Base-by-base conservation (phyloP, 2,888 invertebrate species). In the Itoplectis maculator region DNA sequence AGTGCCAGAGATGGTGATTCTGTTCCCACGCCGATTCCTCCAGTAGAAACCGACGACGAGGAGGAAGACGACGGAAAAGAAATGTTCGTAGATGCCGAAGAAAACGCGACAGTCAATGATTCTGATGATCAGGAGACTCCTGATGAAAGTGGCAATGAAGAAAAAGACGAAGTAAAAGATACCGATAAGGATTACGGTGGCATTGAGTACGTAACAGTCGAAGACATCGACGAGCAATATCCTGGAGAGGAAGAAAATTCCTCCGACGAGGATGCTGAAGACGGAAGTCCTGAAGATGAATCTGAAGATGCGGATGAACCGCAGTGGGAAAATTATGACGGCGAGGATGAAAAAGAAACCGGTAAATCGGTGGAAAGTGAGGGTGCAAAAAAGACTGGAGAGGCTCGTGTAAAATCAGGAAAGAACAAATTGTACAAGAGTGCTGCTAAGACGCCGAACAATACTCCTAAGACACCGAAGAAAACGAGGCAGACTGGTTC, bases 191-290 rank as follows among this genome's bases (percentile, higher is more conserved):
- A 79, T 29, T 72, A 76, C 23, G 75, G 51, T 29, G 75, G 75
- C 11, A 51, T 72, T 8, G 84, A 81, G 5, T 70, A 74, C 45
- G 59, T 77, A 6, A 77, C 69, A 9, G 80, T 65, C 2, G 76
- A 81, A 7, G 51, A 47, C 2, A 42, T 68, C 18, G 56, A 40
- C 7, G 69, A 65, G 9, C 76, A 65, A 45, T 9, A 76, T 18
- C 47, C 66, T 4, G 51, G 81, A 11, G 81, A 61, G 9, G 40
- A 51, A 5, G 45, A 72, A 15, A 20, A 74, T n/a, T 68, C 37
- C 0, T 59, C 20, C 23, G 42, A 70, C 29, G 65, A 79, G 5
- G 49, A 37, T 8, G 40, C 7, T 9, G 40, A 61, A 61, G 37
- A 69, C n/a, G 66, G 66, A n/a, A n/a, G 20, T 59, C 7, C 66